Conservation (phyloP, 2,113 vertebrate species). For the Okapia johnstoni region DNA sequence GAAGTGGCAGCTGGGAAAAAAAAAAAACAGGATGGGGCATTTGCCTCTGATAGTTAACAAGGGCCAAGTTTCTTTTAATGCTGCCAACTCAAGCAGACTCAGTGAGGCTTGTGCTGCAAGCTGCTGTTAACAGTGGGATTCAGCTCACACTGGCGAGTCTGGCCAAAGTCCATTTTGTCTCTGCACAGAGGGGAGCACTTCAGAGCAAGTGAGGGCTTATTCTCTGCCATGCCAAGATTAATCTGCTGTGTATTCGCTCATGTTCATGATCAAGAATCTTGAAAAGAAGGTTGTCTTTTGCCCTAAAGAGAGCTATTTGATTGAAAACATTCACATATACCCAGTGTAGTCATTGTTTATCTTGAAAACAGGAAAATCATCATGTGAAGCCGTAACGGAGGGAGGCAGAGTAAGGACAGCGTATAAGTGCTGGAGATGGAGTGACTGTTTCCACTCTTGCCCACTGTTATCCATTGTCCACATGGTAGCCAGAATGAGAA, state of each 20-base stretch:
- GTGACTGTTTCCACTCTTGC: background rate
- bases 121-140: background rate
- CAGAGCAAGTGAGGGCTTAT: background rate
- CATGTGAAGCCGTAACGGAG: background rate
- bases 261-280: background rate
- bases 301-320: background rate
- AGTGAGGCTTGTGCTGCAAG: background rate
- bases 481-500: background rate
- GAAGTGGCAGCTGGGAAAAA: slow-evolving; percentile 29
- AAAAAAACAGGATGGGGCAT: background rate
- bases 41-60: background rate
- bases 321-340: background rate
- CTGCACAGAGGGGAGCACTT: slow-evolving; percentile 39
- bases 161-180: slow-evolving; percentile 10
- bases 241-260: background rate
- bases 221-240: background rate
- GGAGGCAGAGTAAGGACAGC: background rate
- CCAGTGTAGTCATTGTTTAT: background rate
- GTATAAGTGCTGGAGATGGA: background rate
- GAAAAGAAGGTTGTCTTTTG: background rate
- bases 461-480: background rate
- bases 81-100: slow-evolving; percentile 42
- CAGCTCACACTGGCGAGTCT: background rate
- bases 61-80: background rate
- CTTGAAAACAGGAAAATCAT: background rate